Percentiles rank a stretch among this genome's conserved stretches.
Conservation (phyloP, 2,797 vertebrate genomes). For the Oreortyx pictus region DNA sequence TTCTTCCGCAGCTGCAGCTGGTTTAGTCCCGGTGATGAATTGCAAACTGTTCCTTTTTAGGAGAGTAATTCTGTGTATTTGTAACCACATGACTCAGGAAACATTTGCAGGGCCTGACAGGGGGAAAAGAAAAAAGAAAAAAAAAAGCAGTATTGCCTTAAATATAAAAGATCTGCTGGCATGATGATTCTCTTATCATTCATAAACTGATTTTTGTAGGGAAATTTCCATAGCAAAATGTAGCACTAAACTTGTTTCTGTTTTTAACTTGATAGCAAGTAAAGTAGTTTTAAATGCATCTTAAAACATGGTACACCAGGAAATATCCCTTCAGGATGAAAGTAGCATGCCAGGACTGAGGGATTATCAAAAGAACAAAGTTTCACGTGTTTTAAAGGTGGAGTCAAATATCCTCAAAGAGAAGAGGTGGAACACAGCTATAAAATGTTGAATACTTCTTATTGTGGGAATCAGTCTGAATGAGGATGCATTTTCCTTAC, state of each 20-base stretch:
- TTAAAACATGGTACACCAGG: neutral
- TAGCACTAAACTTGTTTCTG: neutral
- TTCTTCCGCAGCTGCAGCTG: conserved; percentile 58
- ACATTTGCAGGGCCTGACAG: conserved; percentile 47
- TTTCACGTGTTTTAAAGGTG: neutral
- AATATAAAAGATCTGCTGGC: conserved; percentile 28
- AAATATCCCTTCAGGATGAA: neutral
- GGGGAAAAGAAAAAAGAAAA: neutral
- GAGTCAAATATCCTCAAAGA: neutral
- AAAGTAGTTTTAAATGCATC: neutral
- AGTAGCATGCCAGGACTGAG: neutral
- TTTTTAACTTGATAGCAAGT: neutral
- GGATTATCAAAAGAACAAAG: neutral
- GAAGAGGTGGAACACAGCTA: neutral
- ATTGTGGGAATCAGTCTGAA: neutral
- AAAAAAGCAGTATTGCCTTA: neutral
- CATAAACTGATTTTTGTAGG: neutral
- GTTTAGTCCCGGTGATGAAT: conserved; percentile 58
- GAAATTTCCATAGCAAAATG: conserved; percentile 2
- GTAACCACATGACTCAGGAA: conserved; percentile 41
- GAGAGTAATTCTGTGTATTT: conserved; percentile 48
- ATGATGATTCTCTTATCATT: conserved; percentile 35
- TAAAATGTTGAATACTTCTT: neutral
- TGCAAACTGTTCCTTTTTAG: conserved; percentile 55
- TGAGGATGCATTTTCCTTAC: neutral